Percentiles rank a stretch among this genome's conserved stretches.
Evolutionary conservation across 2,797 vertebrate genomes (phyloP).

Genomic region (Enteromius anoplus): DNA sequence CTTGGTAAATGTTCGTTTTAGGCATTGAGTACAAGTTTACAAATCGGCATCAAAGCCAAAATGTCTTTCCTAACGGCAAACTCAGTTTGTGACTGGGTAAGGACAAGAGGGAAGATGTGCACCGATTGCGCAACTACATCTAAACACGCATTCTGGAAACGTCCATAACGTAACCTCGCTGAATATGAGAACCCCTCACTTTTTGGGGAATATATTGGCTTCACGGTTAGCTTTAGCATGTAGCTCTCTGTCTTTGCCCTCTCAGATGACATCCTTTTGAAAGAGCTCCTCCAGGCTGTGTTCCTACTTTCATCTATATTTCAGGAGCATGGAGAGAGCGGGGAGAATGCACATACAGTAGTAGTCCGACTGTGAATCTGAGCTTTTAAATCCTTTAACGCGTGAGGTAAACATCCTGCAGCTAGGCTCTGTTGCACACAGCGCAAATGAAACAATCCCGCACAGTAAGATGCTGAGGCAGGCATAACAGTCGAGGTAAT

Average conservation of each 20-base stretch:
- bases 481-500: slow-evolving; percentile 23
- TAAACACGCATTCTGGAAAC: neutral
- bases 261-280: slow-evolving; percentile 51
- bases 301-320: slow-evolving; percentile 70
- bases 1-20: neutral
- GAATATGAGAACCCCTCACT: neutral
- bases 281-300: slow-evolving; percentile 63
- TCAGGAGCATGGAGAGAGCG: slow-evolving; percentile 60
- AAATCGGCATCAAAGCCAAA: neutral
- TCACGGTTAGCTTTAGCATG: slow-evolving; percentile 26
- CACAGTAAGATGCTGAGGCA: slow-evolving; percentile 38
- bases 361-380: slow-evolving; percentile 32
- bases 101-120: neutral
- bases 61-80: neutral
- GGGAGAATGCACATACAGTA: slow-evolving; percentile 30
- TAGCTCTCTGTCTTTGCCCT: slow-evolving; percentile 32
- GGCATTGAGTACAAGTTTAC: neutral
- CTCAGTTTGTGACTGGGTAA: neutral
- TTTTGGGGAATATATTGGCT: neutral
- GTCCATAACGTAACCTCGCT: neutral
- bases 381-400: slow-evolving; percentile 56
- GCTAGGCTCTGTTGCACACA: slow-evolving; percentile 26
- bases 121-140: neutral
- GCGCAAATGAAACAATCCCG: slow-evolving; percentile 46
- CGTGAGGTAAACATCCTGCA: slow-evolving; percentile 51